Evolutionary conservation across 2,888 invertebrate species (phyloP).

Genomic region (Platerodrilus igneus): DNA sequence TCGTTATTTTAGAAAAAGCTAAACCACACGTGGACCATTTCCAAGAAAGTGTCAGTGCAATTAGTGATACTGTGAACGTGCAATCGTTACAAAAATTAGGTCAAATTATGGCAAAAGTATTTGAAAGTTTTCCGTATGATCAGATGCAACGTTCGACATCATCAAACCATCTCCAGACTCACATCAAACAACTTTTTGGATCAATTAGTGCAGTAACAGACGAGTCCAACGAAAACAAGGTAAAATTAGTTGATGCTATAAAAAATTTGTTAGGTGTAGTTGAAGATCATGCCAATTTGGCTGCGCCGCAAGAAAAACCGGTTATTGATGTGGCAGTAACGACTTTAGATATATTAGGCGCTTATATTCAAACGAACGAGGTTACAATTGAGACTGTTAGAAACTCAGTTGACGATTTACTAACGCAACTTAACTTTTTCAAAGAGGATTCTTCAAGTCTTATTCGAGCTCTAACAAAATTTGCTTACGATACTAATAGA

Average conservation of each 20-base stretch:
- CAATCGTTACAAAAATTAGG: conserved; percentile 9
- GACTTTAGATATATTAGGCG: conserved; percentile 2
- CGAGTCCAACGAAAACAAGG: conserved; percentile 2
- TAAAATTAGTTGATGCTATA: conserved; percentile 9
- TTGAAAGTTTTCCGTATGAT: conserved; percentile 10
- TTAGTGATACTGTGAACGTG: conserved; percentile 6
- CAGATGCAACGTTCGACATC: too few relatives aligned
- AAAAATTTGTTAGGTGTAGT: conserved; percentile 2
- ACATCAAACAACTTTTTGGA: too few relatives aligned
- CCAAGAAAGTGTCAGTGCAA: conserved; percentile 4
- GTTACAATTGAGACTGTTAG: conserved; percentile 10
- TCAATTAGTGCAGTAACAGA: too few relatives aligned
- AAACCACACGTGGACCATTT: conserved; percentile 13
- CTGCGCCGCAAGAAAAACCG: conserved; percentile 8
- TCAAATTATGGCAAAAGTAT: conserved; percentile 10
- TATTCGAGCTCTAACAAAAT: conserved; percentile 2
- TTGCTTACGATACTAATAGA: conserved; percentile 2
- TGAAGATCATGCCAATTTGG: background rate
- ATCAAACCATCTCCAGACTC: too few relatives aligned
- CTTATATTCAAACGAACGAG: background rate
- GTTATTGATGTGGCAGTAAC: conserved; percentile 6
- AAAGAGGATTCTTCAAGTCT: conserved; percentile 9
- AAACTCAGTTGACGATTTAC: conserved; percentile 11
- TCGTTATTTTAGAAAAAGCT: conserved; percentile 15
- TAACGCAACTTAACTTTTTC: conserved; percentile 7